These are phyloP conservation scores for Drosophila nannoptera DNA, from an alignment of 1,140 invertebrate species.

Conservation along the genomic window DNA sequence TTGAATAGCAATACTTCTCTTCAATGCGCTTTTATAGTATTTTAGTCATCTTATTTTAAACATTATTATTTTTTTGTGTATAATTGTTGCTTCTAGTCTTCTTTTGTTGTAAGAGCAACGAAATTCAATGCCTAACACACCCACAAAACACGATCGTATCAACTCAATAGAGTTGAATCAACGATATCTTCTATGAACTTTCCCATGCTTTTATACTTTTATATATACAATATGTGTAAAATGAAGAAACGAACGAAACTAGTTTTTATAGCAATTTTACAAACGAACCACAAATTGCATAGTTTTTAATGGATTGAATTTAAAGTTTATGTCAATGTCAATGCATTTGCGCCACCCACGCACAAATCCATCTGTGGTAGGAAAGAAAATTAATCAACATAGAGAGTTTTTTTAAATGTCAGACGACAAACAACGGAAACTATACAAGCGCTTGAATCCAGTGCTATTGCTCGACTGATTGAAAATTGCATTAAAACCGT, in stretches of 20 bases:
- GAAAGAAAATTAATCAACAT: constrained; percentile 59
- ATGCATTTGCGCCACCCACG: constrained; percentile 35
- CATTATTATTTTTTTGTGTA: constrained; percentile 76
- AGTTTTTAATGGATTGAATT: constrained; percentile 73
- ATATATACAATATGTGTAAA: constrained; percentile 73
- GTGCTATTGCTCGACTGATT: constrained; percentile 76
- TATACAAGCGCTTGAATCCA: constrained; percentile 55
- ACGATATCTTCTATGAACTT: constrained; percentile 68
- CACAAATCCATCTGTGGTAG: constrained; percentile 49
- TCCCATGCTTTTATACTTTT: constrained; percentile 77
- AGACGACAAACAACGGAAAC: constrained; percentile 55
- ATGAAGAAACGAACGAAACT: constrained; percentile 74
- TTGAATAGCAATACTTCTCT: constrained; percentile 65
- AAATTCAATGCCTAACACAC: constrained; percentile 55
- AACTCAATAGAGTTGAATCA: constrained; percentile 49
- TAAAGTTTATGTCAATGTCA: constrained; percentile 55
- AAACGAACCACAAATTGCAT: constrained; percentile 72
- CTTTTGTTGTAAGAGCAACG: constrained; percentile 79
- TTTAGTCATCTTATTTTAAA: constrained; percentile 78
- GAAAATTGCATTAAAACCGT: constrained; percentile 55
- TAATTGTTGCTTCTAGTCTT: constrained; percentile 79
- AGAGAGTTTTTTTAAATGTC: constrained; percentile 65
- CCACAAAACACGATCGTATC: constrained; percentile 51
- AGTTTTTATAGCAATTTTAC: constrained; percentile 78
- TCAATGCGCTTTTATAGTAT: constrained; percentile 75